A percentile compares a stretch with the other conserved stretches of the same genome.
These are phyloP conservation scores for Leuciscus waleckii DNA, from an alignment of 2,797 vertebrate species.

Conservation along the genomic window DNA sequence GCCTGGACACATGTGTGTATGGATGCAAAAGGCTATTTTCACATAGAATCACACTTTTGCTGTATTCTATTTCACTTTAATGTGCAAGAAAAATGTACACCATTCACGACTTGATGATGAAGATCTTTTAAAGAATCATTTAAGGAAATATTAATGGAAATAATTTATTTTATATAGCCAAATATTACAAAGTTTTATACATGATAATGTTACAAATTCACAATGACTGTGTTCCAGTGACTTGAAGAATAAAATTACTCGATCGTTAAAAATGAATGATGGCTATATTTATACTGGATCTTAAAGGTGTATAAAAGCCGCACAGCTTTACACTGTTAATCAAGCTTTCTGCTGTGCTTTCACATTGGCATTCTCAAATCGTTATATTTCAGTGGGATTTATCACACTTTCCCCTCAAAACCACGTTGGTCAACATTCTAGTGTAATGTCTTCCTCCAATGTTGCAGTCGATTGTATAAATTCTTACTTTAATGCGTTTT, in stretches of 20 bases:
- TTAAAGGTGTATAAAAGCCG: not conserved
- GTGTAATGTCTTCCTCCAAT: not conserved
- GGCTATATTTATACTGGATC: not conserved
- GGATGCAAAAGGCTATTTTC: not conserved
- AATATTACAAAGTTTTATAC: not conserved
- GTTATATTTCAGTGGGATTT: not conserved
- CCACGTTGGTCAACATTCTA: not conserved
- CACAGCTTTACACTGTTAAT: not conserved
- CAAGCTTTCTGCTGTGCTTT: not conserved
- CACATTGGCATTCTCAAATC: not conserved
- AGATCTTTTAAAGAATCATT: not conserved
- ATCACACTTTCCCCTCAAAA: not conserved
- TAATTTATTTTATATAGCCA: not conserved
- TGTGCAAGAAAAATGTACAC: not conserved
- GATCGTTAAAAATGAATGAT: too few species aligned
- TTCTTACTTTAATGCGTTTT: not conserved
- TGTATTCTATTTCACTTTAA: not conserved
- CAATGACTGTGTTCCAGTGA: not conserved
- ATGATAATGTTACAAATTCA: not conserved
- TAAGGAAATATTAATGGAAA: not conserved
- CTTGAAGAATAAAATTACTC: not conserved
- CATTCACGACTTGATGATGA: not conserved
- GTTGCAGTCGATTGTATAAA: not conserved
- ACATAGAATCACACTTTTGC: not conserved
- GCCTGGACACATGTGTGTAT: not conserved